A percentile compares a stretch with the other conserved stretches of the same genome.
Conservation (phyloP, 2,113 vertebrate species). For the Thamnophis sirtalis region DNA sequence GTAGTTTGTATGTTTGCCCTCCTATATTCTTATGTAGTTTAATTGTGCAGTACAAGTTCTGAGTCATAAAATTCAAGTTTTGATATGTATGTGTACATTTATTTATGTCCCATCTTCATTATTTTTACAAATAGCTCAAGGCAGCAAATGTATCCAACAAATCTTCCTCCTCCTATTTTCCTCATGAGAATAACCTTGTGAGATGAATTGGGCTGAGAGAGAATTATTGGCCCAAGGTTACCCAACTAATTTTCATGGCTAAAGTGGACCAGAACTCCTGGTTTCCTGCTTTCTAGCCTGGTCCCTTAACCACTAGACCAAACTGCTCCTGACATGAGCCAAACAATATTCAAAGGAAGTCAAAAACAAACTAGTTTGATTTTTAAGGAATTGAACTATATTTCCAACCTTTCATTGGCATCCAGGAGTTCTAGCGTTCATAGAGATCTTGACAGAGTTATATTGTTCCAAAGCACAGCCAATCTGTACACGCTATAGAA, state of each 20-base stretch:
- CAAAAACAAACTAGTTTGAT: neutral
- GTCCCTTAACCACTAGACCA: neutral
- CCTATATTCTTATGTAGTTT: neutral
- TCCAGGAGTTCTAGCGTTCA: neutral
- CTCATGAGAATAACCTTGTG: neutral
- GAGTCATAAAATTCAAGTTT: neutral
- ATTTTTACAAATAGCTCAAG: neutral
- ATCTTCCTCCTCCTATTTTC: neutral
- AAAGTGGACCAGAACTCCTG: neutral
- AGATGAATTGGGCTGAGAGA: neutral
- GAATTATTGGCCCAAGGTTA: neutral
- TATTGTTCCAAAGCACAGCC: neutral
- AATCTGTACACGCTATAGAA: neutral
- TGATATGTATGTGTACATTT: neutral
- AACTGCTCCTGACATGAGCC: neutral
- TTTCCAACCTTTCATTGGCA: neutral
- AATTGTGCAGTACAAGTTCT: neutral
- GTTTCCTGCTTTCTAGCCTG: neutral
- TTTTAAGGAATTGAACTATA: neutral
- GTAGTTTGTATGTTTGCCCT: neutral
- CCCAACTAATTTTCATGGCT: neutral
- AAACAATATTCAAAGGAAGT: neutral
- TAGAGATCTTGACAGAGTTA: neutral
- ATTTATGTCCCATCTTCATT: neutral
- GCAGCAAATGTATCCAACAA: neutral